Evolutionary conservation across 1,140 invertebrate species (phyloP), one percentile per base, ranked within the genome.

Genomic region (Dysdera silvatica): DNA sequence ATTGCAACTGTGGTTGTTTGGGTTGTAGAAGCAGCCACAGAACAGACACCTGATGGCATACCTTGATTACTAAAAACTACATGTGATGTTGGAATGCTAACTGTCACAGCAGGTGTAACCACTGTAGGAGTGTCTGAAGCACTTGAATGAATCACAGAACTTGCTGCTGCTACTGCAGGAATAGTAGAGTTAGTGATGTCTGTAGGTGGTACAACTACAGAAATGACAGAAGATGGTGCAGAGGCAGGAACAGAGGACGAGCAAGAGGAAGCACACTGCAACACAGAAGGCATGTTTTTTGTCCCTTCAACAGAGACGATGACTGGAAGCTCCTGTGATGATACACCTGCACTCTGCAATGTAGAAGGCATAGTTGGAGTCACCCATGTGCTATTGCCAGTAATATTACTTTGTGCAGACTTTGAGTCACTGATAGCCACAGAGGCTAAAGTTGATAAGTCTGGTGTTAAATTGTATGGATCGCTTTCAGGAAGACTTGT

Each of bases 381-480:
- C 12, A 37, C 10, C n/a, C 32, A 14, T 18, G 32, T 48, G 10
- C 40, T 31, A 24, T 26, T 23, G 29, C 14, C 53, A 28, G n/a
- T 40, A 37, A 51, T 12, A n/a, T n/a, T n/a, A 33, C 54, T 61
- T 20, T 41, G 51, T 12, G 33, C 51, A 23, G 53, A 48, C 14
- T 61, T 56, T 23, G 67, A 68, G 31, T 67, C 65, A 67, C 59
- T 62, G 24, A 66, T 59, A 45, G 67, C 65, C 2, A 67, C 67
- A 28, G 65, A 58, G 12, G 67, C 67, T 45, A 68, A 41, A 10
- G 67, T 68, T 16, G 54, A 67, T 29, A 65, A 40, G 40, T 65
- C 55, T 18, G 54, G 45, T 14, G 53, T 56, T 51, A 61, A 61
- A 32, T 28, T 51, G 29, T 56, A 63, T 4, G 53, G 43, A 33